phyloP scores from a whole-genome alignment of 1,140 invertebrate species.

The Cydia strobilella region DNA sequence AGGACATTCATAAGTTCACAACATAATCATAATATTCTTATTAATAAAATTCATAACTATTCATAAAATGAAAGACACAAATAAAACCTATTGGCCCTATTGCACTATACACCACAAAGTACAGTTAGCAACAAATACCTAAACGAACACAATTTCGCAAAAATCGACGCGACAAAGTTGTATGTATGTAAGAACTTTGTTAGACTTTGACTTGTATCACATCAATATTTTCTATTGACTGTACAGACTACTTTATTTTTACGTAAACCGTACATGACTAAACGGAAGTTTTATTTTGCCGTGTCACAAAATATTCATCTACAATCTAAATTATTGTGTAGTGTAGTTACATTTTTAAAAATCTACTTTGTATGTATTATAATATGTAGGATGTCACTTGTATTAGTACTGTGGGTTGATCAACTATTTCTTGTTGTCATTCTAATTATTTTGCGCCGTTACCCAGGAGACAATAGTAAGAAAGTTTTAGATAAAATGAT shows the following conservation, averaged over 20 bases:
- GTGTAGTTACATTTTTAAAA: not conserved
- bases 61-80: slow-evolving; percentile 12
- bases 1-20: slow-evolving; percentile 11
- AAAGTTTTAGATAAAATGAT: not conserved
- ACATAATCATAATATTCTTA: slow-evolving; percentile 18
- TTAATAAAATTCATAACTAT: slow-evolving; percentile 4
- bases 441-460: not conserved
- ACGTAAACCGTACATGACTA: not conserved
- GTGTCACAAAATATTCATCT: not conserved
- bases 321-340: not conserved
- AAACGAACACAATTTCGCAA: not conserved
- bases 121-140: not conserved
- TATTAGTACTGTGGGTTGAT: not conserved
- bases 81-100: slow-evolving; percentile 2
- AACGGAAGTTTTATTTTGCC: not conserved
- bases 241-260: not conserved
- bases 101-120: not conserved
- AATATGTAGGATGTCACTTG: too few relatives aligned
- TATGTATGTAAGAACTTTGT: too few relatives aligned
- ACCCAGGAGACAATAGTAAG: not conserved
- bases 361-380: too few relatives aligned
- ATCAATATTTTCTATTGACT: too few relatives aligned
- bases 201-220: too few relatives aligned
- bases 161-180: too few relatives aligned
- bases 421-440: not conserved